These are phyloP conservation scores for Gnatocerus cornutus DNA, from an alignment of 2,888 invertebrate species.

Conservation along the genomic window DNA sequence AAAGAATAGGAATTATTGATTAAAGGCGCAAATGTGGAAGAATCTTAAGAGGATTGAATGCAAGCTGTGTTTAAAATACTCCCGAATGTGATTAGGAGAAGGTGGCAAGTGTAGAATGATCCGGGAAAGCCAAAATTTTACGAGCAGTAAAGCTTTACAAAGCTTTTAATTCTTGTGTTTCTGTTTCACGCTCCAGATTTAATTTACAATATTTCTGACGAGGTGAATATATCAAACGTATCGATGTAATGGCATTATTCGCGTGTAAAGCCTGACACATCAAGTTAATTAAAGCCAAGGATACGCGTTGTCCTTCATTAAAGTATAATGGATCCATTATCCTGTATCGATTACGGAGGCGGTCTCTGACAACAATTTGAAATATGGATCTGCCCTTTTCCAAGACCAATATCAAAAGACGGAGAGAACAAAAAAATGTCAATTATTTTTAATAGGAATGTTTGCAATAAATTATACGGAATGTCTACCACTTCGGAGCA, in stretches of 20 bases:
- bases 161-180: not conserved
- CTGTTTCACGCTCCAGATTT: not conserved
- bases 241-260: conserved; percentile 7
- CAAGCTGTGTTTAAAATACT: not conserved
- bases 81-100: not conserved
- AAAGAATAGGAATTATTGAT: conserved; percentile 18
- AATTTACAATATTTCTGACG: not conserved
- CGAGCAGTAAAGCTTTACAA: not conserved
- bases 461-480: conserved; percentile 35
- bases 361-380: not conserved
- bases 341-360: not conserved
- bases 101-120: conserved; percentile 4
- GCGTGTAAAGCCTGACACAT: conserved; percentile 10
- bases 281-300: conserved; percentile 22
- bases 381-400: conserved; percentile 1
- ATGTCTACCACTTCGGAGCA: not conserved
- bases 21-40: conserved; percentile 3
- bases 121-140: not conserved
- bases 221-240: not conserved
- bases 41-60: conserved; percentile 3
- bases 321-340: conserved; percentile 17
- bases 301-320: conserved; percentile 10
- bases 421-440: conserved; percentile 31
- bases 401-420: conserved; percentile 6
- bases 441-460: conserved; percentile 36